A percentile compares a stretch with the other conserved stretches of the same genome.
phyloP scores from a whole-genome alignment of 2,888 invertebrate species.

The Machimus rusticus region DNA sequence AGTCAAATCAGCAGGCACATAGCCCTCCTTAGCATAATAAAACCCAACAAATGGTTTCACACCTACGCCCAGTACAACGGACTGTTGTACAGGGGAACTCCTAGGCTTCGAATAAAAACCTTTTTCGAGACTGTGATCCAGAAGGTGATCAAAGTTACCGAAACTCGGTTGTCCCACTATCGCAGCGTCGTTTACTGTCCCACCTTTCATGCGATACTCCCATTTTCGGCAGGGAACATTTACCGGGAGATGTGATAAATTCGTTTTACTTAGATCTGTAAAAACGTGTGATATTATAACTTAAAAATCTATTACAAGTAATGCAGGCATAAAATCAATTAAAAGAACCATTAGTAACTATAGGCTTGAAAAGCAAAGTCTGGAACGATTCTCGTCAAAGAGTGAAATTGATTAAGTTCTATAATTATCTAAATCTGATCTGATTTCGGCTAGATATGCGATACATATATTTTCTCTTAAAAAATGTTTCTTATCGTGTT shows the following conservation, averaged over 20 bases:
- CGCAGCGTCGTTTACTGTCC: constrained; percentile 78
- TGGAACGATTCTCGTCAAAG: too few relatives aligned
- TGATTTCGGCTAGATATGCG: too few relatives aligned
- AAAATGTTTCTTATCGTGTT: too few relatives aligned
- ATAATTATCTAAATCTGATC: too few relatives aligned
- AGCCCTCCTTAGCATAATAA: constrained; percentile 90
- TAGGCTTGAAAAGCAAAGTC: too few relatives aligned
- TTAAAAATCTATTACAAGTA: background rate
- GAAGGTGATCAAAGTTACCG: constrained; percentile 82
- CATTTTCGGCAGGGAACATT: constrained; percentile 81
- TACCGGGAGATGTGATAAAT: constrained; percentile 52
- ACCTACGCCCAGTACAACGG: constrained; percentile 79
- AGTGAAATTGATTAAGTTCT: too few relatives aligned
- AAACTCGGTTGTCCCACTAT: constrained; percentile 73
- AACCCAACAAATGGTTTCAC: constrained; percentile 86
- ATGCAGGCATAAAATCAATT: background rate
- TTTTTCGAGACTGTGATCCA: constrained; percentile 63
- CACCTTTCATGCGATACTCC: constrained; percentile 80
- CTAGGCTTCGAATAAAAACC: constrained; percentile 67
- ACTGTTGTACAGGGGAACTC: constrained; percentile 78
- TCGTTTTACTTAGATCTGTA: constrained; percentile 14
- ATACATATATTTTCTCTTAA: too few relatives aligned
- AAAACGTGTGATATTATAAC: background rate
- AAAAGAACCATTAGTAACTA: too few relatives aligned
- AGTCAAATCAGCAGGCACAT: constrained; percentile 79